Evolutionary conservation across 2,888 invertebrate species (phyloP), one percentile per base, ranked within the genome.

Genomic region (Ypsolopha scabrella): DNA sequence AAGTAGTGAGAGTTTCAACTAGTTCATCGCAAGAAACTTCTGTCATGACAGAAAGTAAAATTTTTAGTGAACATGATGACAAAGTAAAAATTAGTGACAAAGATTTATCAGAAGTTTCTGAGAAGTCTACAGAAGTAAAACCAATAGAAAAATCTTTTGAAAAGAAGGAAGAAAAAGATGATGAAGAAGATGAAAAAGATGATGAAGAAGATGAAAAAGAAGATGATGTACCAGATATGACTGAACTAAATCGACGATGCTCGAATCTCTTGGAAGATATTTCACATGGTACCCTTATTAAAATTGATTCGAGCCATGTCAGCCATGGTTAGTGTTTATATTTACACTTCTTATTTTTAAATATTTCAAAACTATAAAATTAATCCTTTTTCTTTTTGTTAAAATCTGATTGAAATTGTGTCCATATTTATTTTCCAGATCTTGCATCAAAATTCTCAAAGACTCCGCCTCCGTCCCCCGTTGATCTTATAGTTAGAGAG

Each of bases 401-500:
- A 39, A 2, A 39, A 39, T 39, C n/a, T 39, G 6, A n/a, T 49
- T 41, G n/a, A n/a, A 14, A 49, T 24, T 41, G 34, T 45, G 24
- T 13, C 37, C 7, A 3, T 13, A 1, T 39, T 13, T 48, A 45
- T 57, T 56, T 77, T 80, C 55, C 77, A 90, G 91, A 90, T 80
- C 76, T 90, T 62, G 88, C 88, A 55, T 89, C 91, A 52, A 90
- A 89, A 67, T 88, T 90, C 62, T 90, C 90, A 39, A 91, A 90
- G 70, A 92, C 92, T 54, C 92, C 91, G 56, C 92, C 91, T 49
- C 91, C 92, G 7, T 92, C 91, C 60, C 92, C 91, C 41, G 91
- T 91, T 52, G 91, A 91, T 71, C 87, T 92, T 64, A 86, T 82
- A 55, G 64, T 78, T 55, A 82, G 77, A 65, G 88, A 88, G 54